Evolutionary conservation across 2,797 vertebrate species (phyloP), one percentile per base, ranked within the genome.

Genomic region (Pogonophryne albipinna): DNA sequence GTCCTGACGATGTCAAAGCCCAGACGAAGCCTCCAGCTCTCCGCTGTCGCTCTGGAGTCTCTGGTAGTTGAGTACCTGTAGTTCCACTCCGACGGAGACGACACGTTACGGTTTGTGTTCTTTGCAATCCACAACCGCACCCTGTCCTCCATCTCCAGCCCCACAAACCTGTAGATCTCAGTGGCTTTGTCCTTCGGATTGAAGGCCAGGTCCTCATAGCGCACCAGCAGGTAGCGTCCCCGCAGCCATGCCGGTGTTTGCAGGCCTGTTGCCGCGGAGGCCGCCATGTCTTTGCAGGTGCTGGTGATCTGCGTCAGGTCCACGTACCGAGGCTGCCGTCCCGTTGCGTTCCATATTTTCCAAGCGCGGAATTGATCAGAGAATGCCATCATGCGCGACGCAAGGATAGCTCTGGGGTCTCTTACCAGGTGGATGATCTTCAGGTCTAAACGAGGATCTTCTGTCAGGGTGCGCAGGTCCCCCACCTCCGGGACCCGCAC

Each of bases 281-380:
- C 90, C 6, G 76, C 79, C 82, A 96, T 95, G 85, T 96, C 95
- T 55, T 90, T 91, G 59, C 96, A 96, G 47, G 93, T 95, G 73
- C 89, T 94, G 10, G 92, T 94, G 74, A 96, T 95, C 85, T 94
- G 93, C 0, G 92, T 86, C 57, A 96, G 87, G 85, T 96, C 95
- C 50, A 96, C 88, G 1, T 93, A 93, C 11, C 91, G 91, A 1
- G 96, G 96, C 74, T 94, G 94, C 10, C 92, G 84, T 5, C 94
- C 94, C 0, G 95, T 95, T 0, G 92, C 92, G 0, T 96, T 96
- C 96, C 96, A 96, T 77, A 96, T 94, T 79, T 96, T 95, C 94
- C 95, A 96, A 45, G 94, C 89, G 0, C 91, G 93, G 77, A 95
- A 96, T 62, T 95, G 92, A 55, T 95, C 93, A 0, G 88, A 83